Evolutionary conservation across 2,113 vertebrate species (phyloP).

Genomic region (Oenanthe oenanthe): DNA sequence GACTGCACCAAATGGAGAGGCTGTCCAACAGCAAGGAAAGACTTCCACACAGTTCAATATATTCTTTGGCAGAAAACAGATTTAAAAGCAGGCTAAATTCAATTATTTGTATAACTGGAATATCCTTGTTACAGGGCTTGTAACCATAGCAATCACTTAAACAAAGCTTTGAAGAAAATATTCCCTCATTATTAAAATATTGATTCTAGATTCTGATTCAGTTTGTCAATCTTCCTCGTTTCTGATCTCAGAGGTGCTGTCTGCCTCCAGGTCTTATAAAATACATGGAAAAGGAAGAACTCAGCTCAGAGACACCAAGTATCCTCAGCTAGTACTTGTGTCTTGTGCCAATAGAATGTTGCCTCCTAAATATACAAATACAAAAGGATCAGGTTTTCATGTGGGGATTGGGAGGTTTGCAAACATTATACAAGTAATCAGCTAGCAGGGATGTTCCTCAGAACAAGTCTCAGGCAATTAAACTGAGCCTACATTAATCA

Average conservation of each 20-base stretch:
- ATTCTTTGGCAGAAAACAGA: background rate
- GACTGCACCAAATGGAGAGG: background rate
- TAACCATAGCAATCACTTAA: slow-evolving; percentile 26
- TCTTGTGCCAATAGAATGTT: background rate
- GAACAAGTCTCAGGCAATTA: background rate
- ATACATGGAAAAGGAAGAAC: background rate
- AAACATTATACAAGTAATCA: background rate
- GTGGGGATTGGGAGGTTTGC: background rate
- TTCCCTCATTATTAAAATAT: background rate
- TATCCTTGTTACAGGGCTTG: slow-evolving; percentile 21
- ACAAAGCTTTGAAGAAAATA: slow-evolving; percentile 21
- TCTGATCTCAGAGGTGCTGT: background rate
- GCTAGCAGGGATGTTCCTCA: background rate
- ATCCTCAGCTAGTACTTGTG: background rate
- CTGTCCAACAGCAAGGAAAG: background rate
- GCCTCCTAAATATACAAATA: background rate
- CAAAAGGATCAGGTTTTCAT: background rate
- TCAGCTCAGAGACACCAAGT: fast-evolving
- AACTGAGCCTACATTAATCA: background rate
- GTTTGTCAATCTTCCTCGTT: background rate
- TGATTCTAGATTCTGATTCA: background rate
- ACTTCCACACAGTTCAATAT: background rate
- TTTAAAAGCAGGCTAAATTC: background rate
- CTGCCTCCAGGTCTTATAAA: background rate
- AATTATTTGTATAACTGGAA: slow-evolving; percentile 1